Percentiles rank a stretch among this genome's conserved stretches.
Conservation (phyloP, 2,797 vertebrate species). For the Philypnodon macrostomus region DNA sequence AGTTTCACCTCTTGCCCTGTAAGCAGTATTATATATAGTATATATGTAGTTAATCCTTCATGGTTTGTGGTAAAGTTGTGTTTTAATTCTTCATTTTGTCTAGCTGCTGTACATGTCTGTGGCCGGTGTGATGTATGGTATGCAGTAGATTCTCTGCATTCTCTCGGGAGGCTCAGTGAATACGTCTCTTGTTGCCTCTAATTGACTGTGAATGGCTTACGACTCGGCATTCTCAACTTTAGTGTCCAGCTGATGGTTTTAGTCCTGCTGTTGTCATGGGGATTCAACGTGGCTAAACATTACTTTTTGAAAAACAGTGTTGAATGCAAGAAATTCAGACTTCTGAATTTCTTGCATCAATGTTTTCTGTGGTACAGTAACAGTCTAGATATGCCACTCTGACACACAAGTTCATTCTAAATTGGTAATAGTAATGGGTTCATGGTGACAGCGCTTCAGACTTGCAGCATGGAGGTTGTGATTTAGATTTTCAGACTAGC, state of each 20-base stretch:
- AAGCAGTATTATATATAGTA: too few relatives aligned
- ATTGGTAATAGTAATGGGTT: too few relatives aligned
- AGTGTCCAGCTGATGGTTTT: constrained; percentile 37
- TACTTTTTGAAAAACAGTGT: constrained; percentile 25
- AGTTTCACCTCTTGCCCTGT: constrained; percentile 2
- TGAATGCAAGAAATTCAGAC: constrained; percentile 11
- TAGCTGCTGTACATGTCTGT: constrained; percentile 14
- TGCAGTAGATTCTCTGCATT: constrained; percentile 53
- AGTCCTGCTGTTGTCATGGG: constrained; percentile 10
- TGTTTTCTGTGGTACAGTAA: not conserved
- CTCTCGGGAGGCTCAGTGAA: constrained; percentile 41
- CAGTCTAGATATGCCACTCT: not conserved
- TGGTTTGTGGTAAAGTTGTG: constrained; percentile 13
- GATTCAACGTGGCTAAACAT: constrained; percentile 10
- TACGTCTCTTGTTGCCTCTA: constrained; percentile 52
- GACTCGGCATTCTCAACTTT: constrained; percentile 34
- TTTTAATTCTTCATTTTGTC: constrained; percentile 22
- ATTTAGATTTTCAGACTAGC: too few relatives aligned
- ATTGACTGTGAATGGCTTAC: constrained; percentile 50
- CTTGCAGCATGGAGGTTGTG: too few relatives aligned
- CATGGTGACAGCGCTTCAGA: too few relatives aligned
- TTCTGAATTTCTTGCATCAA: not conserved
- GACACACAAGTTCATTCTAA: too few relatives aligned
- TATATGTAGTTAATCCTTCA: too few relatives aligned
- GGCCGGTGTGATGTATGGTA: constrained; percentile 28